Evolutionary conservation across 2,888 invertebrate species (phyloP).

Genomic region (Prionchulus punctatus): DNA sequence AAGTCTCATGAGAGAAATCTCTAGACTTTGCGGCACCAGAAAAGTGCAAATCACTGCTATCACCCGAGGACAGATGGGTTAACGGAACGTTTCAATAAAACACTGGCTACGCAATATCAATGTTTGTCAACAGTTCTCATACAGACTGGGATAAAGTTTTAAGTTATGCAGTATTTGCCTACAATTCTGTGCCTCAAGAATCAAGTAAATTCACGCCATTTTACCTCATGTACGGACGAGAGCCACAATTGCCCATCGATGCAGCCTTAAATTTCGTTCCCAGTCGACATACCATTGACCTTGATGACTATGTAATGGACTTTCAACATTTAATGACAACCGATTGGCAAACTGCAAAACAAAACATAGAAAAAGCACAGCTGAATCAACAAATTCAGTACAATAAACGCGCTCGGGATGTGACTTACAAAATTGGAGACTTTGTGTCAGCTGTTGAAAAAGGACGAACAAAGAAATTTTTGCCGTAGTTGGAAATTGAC

Average conservation of each 20-base stretch:
- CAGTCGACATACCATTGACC: background rate
- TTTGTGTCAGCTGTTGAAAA: too few species aligned
- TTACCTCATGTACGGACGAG: background rate
- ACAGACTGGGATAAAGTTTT: background rate
- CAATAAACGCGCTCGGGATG: too few species aligned
- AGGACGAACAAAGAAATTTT: too few species aligned
- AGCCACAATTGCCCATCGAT: background rate
- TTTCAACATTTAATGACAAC: background rate
- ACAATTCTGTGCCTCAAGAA: background rate
- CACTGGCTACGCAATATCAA: background rate
- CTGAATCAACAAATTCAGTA: too few species aligned
- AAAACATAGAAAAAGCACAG: slow-evolving; percentile 1
- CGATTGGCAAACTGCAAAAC: background rate
- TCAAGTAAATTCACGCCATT: background rate
- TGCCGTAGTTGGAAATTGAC: too few species aligned
- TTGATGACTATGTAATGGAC: background rate
- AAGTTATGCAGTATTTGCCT: background rate
- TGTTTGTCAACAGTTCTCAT: background rate
- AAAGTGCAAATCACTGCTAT: background rate
- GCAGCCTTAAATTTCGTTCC: background rate
- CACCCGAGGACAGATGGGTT: background rate
- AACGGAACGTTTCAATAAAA: background rate
- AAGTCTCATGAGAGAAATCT: background rate
- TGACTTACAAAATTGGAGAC: too few species aligned
- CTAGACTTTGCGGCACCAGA: background rate